Conservation (phyloP, 2,888 invertebrate genomes). For the Parthenolecanium corni region DNA sequence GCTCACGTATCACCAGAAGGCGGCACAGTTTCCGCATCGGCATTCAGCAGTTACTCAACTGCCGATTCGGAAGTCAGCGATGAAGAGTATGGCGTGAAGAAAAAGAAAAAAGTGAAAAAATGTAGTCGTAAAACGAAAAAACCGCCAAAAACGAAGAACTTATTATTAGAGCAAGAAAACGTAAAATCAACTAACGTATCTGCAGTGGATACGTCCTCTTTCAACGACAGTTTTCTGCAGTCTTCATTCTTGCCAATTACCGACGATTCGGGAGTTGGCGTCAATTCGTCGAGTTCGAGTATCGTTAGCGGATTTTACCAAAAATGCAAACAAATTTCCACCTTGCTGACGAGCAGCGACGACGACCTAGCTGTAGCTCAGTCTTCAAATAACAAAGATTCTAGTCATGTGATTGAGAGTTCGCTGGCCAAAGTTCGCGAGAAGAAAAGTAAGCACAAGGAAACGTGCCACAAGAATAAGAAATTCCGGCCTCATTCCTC, state of each 20-base stretch:
- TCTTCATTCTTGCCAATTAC: not conserved
- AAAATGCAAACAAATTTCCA: not conserved
- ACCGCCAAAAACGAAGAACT: not conserved
- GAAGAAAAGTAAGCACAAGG: slow-evolving; percentile 6
- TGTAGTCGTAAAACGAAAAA: not conserved
- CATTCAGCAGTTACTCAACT: too few species aligned
- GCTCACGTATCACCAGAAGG: not conserved
- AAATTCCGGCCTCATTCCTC: not conserved
- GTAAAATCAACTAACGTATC: not conserved
- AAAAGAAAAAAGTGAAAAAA: slow-evolving; percentile 1
- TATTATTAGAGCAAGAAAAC: not conserved
- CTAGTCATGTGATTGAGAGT: slow-evolving; percentile 5
- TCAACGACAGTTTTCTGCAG: too few species aligned
- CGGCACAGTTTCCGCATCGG: not conserved
- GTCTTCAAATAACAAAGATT: not conserved
- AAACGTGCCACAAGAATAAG: slow-evolving; percentile 19
- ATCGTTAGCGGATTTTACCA: slow-evolving; percentile 7
- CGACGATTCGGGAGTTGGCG: not conserved
- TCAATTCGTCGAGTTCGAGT: not conserved
- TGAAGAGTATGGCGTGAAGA: not conserved
- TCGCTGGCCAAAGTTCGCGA: not conserved
- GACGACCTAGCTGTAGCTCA: not conserved
- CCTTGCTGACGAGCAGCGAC: not conserved
- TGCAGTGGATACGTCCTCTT: too few species aligned
- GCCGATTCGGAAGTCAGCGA: not conserved